These are phyloP conservation scores for Virgularia gustaviana DNA, from an alignment of 92 coral and sea anemone genomes.

Conservation along the genomic window DNA sequence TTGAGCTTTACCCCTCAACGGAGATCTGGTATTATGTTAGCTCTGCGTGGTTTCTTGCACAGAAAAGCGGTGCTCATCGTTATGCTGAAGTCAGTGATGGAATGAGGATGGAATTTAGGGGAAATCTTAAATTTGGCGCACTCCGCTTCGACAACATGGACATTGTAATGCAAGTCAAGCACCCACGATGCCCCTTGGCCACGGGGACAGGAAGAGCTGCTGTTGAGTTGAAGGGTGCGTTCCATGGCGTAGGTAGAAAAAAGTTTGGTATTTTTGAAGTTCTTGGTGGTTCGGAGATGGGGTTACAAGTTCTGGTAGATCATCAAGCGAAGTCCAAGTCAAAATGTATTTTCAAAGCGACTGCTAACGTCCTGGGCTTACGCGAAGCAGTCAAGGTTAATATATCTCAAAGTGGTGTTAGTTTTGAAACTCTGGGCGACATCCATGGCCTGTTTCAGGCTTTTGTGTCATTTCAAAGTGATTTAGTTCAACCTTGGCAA, in stretches of 20 bases:
- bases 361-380: neutral
- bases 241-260: neutral
- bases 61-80: neutral
- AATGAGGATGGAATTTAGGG: neutral
- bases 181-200: neutral
- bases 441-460: neutral
- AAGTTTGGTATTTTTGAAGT: neutral
- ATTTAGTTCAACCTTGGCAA: neutral
- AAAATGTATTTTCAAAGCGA: neutral
- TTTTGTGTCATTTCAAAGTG: neutral
- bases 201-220: neutral
- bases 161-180: neutral
- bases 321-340: neutral
- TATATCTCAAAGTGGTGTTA: neutral
- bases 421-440: neutral
- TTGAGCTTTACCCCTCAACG: neutral
- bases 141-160: slow-evolving; percentile 3
- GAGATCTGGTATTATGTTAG: neutral
- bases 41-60: neutral
- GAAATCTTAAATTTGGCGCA: slow-evolving; percentile 2
- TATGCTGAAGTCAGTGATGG: slow-evolving; percentile 3
- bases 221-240: neutral
- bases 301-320: neutral
- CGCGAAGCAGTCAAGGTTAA: neutral
- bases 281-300: neutral